Evolutionary conservation across 2,888 invertebrate species (phyloP), one percentile per base, ranked within the genome.

Genomic region (Torymus texanus): DNA sequence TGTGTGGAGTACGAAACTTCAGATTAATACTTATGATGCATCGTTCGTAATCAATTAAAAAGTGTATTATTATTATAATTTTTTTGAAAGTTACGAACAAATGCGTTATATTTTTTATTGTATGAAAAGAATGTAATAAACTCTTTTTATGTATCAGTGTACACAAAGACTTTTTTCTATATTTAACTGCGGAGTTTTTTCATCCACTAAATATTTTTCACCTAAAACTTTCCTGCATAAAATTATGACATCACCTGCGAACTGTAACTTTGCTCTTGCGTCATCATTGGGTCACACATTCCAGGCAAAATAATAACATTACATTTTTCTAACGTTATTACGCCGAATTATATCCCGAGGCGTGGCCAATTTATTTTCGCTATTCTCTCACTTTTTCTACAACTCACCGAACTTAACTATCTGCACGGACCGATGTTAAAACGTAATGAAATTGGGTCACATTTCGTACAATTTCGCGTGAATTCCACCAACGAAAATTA

Each of bases 51-150:
- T n/a, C 21, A 53, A 63, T 51, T 13, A n/a, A 66, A 53, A 67
- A 70, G 59, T 66, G 65, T 65, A 71, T 68, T 75, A 73, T 77
- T 71, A 65, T 74, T 77, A 74, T 65, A 2, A 29, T 41, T 41
- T 8, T 70, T 65, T 68, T 70, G 72, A 56, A 5, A 67, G 63
- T 63, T 13, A 13, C 59, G 68, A 50, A 58, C 59, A 67, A 78
- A 67, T 73, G 68, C 51, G 62, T 55, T 24, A 29, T 62, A 13
- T 63, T 61, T 63, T 51, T 76, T 16, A 74, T 68, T 74, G 67
- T 67, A 73, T 63, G 61, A 41, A 13, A 24, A 74, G 62, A 61
- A 74, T 53, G 14, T 56, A 78, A 78, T 78, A 78, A 78, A 78
- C 11, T 68, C 58, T 70, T 24, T 68, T 66, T 63, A 50, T 14